Evolutionary conservation across 2,797 vertebrate species (phyloP), one percentile per base, ranked within the genome.

Genomic region (Gallinago nigripennis): DNA sequence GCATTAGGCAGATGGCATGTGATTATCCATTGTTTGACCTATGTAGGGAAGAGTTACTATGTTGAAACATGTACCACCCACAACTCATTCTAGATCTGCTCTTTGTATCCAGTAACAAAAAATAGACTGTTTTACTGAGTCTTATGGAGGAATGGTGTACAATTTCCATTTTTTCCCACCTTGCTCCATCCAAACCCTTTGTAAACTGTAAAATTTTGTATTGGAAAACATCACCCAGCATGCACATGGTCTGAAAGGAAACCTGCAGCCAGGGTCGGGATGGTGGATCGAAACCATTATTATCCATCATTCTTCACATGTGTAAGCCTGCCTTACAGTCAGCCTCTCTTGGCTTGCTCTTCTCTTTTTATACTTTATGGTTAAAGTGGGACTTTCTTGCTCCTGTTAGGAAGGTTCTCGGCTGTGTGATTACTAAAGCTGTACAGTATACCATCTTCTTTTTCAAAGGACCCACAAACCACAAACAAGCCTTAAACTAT

Each of bases 21-120:
- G 66, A 76, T 95, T 89, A 88, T 81, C 68, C 90, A 81, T 95
- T 96, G 72, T 82, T 96, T 96, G 75, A 92, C 82, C 68, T n/a
- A 2, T 9, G 8, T 25, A 46, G 41, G 27, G 25, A 72, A 86
- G 30, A 43, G 33, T 31, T 60, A 23, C 17, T 41, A 2, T 25
- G 7, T 50, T 61, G 37, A 86, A 91, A 66, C 12, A 48, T 0
- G 8, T 25, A 4, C 8, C 8, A 71, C 41, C 9, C 30, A 56
- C 60, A 45, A 58, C 14, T 54, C 2, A 1, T 39, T 82, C 64
- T 73, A 60, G 53, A 30, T 31, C n/a, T 65, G 31, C 10, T 51
- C 9, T 68, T 82, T 65, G 24, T 31, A 75, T 37, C 20, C 30
- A 50, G 28, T 61, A 25, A 28, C 53, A 37, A 82, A 66, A 50